phyloP scores from a whole-genome alignment of 2,113 vertebrate genomes.

The Hippocampus mohnikei region DNA sequence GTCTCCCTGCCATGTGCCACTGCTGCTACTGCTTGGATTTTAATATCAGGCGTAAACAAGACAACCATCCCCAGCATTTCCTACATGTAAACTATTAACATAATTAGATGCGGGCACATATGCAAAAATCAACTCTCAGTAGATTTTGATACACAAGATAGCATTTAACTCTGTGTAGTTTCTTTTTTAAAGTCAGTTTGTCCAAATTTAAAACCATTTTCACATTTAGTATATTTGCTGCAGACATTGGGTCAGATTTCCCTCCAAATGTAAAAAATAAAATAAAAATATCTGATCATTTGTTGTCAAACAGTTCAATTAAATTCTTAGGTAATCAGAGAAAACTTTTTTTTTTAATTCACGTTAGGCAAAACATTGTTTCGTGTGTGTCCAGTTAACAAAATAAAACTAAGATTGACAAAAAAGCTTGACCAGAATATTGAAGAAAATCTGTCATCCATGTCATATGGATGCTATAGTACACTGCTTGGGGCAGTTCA shows the following conservation, averaged over 20 bases:
- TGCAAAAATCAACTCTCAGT: not conserved
- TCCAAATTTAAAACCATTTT: not conserved
- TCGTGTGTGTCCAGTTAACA: too few species aligned
- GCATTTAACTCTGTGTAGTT: not conserved
- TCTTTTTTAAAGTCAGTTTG: not conserved
- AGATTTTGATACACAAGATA: not conserved
- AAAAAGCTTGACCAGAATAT: too few species aligned
- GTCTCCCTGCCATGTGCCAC: slow-evolving; percentile 3
- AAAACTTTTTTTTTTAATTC: too few species aligned
- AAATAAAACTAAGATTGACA: too few species aligned
- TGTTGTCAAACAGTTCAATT: not conserved
- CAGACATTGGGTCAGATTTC: not conserved
- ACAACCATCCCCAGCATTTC: not conserved
- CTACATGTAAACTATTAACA: not conserved
- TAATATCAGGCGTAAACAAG: not conserved
- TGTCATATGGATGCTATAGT: too few species aligned
- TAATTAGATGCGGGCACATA: not conserved
- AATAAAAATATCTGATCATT: not conserved
- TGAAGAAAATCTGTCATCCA: too few species aligned
- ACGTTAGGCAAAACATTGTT: too few species aligned
- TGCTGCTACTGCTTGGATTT: slow-evolving; percentile 2
- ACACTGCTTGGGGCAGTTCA: too few species aligned
- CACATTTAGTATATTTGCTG: not conserved
- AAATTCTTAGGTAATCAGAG: too few species aligned
- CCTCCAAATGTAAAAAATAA: too few species aligned